These are phyloP conservation scores for Notamacropus eugenii DNA, from an alignment of 2,797 vertebrate species.

Conservation along the genomic window DNA sequence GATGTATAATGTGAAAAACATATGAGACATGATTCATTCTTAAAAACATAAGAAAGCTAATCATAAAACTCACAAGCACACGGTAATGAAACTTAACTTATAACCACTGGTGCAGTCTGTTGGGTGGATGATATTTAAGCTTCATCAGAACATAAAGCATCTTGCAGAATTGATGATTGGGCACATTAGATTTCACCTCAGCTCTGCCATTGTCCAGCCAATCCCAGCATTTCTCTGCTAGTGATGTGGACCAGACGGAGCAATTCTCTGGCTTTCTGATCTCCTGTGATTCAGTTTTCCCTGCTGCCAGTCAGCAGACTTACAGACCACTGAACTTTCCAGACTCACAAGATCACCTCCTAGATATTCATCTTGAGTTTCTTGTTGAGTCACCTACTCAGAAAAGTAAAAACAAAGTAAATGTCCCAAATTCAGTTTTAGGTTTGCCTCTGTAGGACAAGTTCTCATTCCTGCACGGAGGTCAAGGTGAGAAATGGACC, in stretches of 20 bases:
- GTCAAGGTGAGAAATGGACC: background rate
- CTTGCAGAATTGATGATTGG: background rate
- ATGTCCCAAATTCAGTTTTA: background rate
- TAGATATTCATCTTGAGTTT: background rate
- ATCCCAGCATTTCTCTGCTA: background rate
- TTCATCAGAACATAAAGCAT: background rate
- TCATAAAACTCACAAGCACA: background rate
- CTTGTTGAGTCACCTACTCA: background rate
- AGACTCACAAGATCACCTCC: background rate
- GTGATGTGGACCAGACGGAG: background rate
- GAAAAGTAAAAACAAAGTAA: background rate
- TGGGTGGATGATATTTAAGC: background rate
- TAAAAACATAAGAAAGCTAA: background rate
- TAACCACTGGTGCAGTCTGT: background rate
- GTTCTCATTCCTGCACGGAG: background rate
- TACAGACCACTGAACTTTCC: background rate
- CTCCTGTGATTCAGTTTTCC: background rate
- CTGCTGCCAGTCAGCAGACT: background rate
- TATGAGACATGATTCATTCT: background rate
- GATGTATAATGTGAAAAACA: background rate
- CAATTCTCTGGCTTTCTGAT: background rate
- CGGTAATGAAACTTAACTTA: background rate
- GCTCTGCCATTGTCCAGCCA: background rate
- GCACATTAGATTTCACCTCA: background rate
- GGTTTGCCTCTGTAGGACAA: background rate